Conservation (phyloP, 92 coral and sea anemone species). For the Bergia puertoricense region DNA sequence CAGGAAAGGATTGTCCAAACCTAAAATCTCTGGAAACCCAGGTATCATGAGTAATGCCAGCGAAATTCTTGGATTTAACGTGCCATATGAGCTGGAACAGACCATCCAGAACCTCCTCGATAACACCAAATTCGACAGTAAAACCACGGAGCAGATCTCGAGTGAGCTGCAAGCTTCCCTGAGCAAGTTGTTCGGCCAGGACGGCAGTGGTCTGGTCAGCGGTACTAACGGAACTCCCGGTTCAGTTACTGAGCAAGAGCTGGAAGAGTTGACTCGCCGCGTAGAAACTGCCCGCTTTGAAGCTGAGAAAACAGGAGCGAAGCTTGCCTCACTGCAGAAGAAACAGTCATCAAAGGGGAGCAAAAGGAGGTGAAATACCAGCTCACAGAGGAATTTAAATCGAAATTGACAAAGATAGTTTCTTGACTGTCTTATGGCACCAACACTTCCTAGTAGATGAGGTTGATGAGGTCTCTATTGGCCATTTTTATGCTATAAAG, state of each 20-base stretch:
- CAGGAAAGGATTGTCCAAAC: conserved; percentile 28
- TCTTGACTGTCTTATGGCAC: neutral
- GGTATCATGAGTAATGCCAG: conserved; percentile 5
- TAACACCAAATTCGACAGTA: conserved; percentile 4
- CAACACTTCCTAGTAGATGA: neutral
- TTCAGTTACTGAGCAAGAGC: neutral
- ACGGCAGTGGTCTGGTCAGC: neutral
- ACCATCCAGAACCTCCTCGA: conserved; percentile 11
- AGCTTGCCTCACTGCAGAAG: conserved; percentile 25
- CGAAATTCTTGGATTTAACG: neutral
- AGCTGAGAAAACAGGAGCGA: conserved; percentile 13
- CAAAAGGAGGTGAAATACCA: conserved; percentile 7
- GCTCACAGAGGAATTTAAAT: neutral
- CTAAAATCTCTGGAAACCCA: neutral
- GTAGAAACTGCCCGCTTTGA: conserved; percentile 4
- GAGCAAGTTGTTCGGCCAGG: conserved; percentile 19
- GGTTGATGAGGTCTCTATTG: neutral
- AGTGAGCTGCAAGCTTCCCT: conserved; percentile 25
- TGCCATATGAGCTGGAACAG: conserved; percentile 19
- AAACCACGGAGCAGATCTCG: conserved; percentile 22
- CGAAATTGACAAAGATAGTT: neutral
- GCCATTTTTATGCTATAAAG: neutral
- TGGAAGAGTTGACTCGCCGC: conserved; percentile 17
- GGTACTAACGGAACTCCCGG: conserved; percentile 18
- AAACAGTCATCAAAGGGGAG: conserved; percentile 22